Evolutionary conservation across 2,797 vertebrate species (phyloP).

Genomic region (Tauraco hartlaubi): DNA sequence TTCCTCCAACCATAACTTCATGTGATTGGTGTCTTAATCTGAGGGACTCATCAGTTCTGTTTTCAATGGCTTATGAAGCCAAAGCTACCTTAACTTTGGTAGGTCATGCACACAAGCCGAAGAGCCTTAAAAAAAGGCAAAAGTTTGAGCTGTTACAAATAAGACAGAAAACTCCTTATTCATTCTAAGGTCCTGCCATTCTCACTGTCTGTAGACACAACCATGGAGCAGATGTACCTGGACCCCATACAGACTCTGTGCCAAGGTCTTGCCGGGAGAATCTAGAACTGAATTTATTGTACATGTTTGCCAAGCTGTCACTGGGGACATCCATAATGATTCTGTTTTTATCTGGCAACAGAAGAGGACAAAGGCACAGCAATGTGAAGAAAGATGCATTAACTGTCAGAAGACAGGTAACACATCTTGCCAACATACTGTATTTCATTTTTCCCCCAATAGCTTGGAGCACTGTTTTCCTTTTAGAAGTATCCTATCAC

Average conservation of each 20-base stretch:
- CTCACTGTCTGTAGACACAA: neutral
- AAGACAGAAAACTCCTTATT: neutral
- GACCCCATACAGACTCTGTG: neutral
- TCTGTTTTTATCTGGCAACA: constrained; percentile 59
- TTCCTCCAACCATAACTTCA: neutral
- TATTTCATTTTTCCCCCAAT: constrained; percentile 12
- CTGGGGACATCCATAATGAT: constrained; percentile 53
- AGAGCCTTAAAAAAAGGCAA: neutral
- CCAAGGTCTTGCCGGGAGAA: neutral
- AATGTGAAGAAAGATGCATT: constrained; percentile 56
- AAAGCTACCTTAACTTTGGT: neutral
- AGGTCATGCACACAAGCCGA: neutral
- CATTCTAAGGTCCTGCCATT: neutral
- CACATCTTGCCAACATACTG: constrained; percentile 64
- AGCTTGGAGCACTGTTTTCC: constrained; percentile 49
- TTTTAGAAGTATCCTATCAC: constrained; percentile 61
- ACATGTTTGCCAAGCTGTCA: constrained; percentile 56
- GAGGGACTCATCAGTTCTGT: neutral
- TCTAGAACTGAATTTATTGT: constrained; percentile 46
- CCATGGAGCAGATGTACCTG: neutral
- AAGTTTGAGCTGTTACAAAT: neutral
- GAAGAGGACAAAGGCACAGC: constrained; percentile 28
- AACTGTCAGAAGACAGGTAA: constrained; percentile 62
- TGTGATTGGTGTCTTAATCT: neutral
- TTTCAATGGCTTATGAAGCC: neutral